Conservation (phyloP, 64 coral and sea anemone genomes). For the Catalaphyllia jardinei region DNA sequence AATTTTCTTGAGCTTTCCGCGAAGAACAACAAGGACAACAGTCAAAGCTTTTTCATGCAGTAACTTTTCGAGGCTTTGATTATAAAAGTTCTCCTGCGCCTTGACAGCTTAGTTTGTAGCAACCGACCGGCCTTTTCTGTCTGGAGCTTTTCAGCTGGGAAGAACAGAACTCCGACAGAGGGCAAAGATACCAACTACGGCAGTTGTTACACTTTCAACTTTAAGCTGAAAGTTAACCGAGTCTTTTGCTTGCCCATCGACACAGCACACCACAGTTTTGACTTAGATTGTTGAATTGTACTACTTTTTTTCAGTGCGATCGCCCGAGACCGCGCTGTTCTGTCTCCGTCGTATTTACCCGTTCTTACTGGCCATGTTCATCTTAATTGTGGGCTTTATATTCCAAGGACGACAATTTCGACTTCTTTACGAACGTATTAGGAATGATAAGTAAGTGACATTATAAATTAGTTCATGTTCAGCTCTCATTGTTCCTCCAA, state of each 20-base stretch:
- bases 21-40: too few species aligned
- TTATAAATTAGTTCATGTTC: background rate
- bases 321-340: conserved; percentile 77
- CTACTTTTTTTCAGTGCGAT: conserved; percentile 63
- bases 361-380: conserved; percentile 76
- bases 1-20: too few species aligned
- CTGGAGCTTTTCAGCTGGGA: too few species aligned
- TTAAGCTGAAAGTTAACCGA: background rate
- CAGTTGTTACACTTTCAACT: too few species aligned
- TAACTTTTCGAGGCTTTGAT: too few species aligned
- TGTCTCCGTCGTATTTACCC: conserved; percentile 93
- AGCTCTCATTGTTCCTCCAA: background rate
- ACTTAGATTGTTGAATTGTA: background rate
- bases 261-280: too few species aligned
- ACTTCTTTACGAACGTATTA: conserved; percentile 91
- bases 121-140: too few species aligned
- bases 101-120: too few species aligned
- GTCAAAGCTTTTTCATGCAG: too few species aligned
- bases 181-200: too few species aligned
- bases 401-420: conserved; percentile 92
- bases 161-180: too few species aligned
- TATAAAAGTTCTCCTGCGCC: too few species aligned
- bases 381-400: conserved; percentile 58
- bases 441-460: conserved; percentile 90
- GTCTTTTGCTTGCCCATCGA: background rate